Evolutionary conservation across 2,797 vertebrate genomes (phyloP), one percentile per base, ranked within the genome.

Genomic region (Sphenopsis melanotis): DNA sequence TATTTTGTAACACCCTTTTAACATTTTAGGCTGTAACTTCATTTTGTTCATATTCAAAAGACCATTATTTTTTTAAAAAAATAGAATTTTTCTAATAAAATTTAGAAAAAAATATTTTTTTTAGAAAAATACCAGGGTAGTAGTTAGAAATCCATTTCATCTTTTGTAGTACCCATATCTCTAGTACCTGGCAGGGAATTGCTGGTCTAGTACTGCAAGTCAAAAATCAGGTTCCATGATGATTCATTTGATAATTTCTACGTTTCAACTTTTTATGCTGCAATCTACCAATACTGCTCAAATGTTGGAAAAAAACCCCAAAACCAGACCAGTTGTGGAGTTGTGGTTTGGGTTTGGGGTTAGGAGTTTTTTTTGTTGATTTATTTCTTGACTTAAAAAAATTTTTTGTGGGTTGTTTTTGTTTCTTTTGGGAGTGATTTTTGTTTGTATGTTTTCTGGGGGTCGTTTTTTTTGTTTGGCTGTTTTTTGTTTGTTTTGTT

Each of bases 401-500:
- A 2, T n/a, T n/a, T 46, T 63, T 63, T 44, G 12, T 76, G 21
- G 5, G 2, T 69, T 47, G 5, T 22, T 56, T 57, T 56, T 0
- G 1, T 63, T 82, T 63, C 3, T 6, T 55, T 60, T 42, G 9
- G 8, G 15, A 8, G 6, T 46, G 15, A 20, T 29, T 75, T 75
- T 75, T 87, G 11, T 30, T 50, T 41, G 11, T 68, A 8, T 68
- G 11, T 82, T 69, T 63, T 29, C 12, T 24, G 12, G 2, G 2
- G 0, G 2, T 57, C 0, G 0, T 32, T 23, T 32, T 65, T 23
- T 59, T 55, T 61, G 34, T 69, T 55, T 56, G 26, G 6, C 17
- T 39, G 4, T 2, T 23, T 50, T 50, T 50, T 50, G 49, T 49
- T 49, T 49, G 47, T 27, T 27, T 49, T 50, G 15, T 27, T 49